Base-by-base conservation (phyloP, 2,888 invertebrate species). In the Resseliella maxima region DNA sequence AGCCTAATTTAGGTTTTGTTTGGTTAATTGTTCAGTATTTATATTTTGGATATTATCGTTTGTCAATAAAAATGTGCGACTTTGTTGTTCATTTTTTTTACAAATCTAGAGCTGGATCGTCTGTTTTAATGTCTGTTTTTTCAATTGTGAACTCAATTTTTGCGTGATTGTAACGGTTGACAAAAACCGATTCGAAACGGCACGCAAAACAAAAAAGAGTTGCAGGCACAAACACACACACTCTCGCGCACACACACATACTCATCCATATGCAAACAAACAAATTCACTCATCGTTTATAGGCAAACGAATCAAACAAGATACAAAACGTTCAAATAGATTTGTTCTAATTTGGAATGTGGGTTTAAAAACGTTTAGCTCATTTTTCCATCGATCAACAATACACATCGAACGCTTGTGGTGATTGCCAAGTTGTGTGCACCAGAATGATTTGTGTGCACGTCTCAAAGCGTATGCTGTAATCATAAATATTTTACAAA, bases 101-200 rank as follows among this genome's bases (percentile, higher is more conserved):
- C 59, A 59, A 8, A 72, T 72, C 72, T n/a, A n/a, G n/a, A n/a
- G n/a, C n/a, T n/a, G 72, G 31, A 31, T 72, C 8, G 18, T 15
- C 31, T 31, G 31, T 72, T 31, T 72, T 31, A 72, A 31, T 35
- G 72, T 72, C 31, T 72, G 72, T 72, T 72, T 72, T 72, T 72
- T 35, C 59, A 59, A 59, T 59, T 59, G 59, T 72, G 72, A 72
- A 72, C 72, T 72, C 72, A 72, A 72, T 72, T 72, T 72, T 72
- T 72, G 72, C 72, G 35, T 72, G 72, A 72, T 72, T 72, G 72
- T 72, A 72, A 72, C 72, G 35, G 72, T 72, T 72, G 72, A 72
- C 72, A 72, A 72, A n/a, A 31, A 35, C 15, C 31, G 31, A 72
- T 31, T 18, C 2, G 21, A 10, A 50, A 18, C 10, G 21, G 50